Conservation (phyloP, 2,113 vertebrate genomes). For the Micromys minutus region DNA sequence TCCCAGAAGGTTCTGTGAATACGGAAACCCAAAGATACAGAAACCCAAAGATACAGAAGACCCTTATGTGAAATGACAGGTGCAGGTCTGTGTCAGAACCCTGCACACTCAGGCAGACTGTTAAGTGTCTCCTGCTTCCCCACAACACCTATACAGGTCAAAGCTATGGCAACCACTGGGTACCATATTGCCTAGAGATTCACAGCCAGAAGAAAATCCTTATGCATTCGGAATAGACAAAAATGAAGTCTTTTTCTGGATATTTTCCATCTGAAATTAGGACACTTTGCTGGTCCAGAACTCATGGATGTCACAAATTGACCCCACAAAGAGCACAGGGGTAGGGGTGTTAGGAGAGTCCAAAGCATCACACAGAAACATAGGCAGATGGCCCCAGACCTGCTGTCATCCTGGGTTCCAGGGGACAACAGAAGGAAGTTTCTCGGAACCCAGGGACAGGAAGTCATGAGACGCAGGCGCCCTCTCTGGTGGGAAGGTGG, state of each 20-base stretch:
- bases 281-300: not conserved
- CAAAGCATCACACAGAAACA: not conserved
- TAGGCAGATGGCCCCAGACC: not conserved
- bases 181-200: not conserved
- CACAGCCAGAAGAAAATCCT: not conserved
- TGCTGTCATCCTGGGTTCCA: not conserved
- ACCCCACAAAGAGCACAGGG: not conserved
- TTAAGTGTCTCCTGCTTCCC: not conserved
- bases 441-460: not conserved
- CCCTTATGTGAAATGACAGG: no score
- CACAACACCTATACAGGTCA: not conserved
- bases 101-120: not conserved
- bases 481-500: not conserved
- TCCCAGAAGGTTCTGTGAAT: not conserved
- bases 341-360: no score
- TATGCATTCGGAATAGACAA: not conserved
- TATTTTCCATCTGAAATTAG: not conserved
- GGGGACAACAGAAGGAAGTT: not conserved
- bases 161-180: not conserved
- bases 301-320: no score
- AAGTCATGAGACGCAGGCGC: not conserved
- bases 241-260: not conserved
- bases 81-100: not conserved
- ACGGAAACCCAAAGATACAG: no score
- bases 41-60: not conserved